Percentiles rank a stretch among this genome's conserved stretches.
These are phyloP conservation scores for Patella depressa DNA, from an alignment of 2,888 invertebrate genomes.

Conservation along the genomic window DNA sequence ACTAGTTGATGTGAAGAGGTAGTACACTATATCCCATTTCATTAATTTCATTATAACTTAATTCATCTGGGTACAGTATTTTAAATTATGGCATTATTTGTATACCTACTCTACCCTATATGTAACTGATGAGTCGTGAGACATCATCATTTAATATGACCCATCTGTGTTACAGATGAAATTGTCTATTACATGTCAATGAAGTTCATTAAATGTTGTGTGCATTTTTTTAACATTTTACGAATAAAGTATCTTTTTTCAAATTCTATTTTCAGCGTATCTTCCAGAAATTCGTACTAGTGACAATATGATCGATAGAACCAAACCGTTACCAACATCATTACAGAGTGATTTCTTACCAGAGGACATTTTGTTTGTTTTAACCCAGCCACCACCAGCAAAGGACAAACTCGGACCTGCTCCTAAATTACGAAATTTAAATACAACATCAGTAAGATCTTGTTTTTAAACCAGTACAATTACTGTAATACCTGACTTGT, in stretches of 20 bases:
- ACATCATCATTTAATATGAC: too few relatives aligned
- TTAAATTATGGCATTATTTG: too few relatives aligned
- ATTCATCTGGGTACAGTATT: too few relatives aligned
- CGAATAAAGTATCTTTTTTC: slow-evolving; percentile 18
- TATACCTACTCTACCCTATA: too few relatives aligned
- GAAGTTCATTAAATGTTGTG: slow-evolving; percentile 4
- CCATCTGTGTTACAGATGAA: too few relatives aligned
- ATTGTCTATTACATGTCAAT: too few relatives aligned
- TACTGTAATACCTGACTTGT: too few relatives aligned
- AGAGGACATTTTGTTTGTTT: slow-evolving; percentile 67
- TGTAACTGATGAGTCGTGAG: too few relatives aligned
- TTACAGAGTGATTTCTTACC: slow-evolving; percentile 69
- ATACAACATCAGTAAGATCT: slow-evolving; percentile 50
- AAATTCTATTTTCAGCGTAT: slow-evolving; percentile 33
- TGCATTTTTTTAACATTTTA: neutral
- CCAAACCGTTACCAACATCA: slow-evolving; percentile 60
- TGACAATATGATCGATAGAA: slow-evolving; percentile 28
- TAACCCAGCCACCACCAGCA: slow-evolving; percentile 53
- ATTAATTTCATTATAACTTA: too few relatives aligned
- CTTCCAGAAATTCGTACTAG: slow-evolving; percentile 55
- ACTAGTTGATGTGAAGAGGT: too few relatives aligned
- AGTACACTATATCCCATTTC: too few relatives aligned
- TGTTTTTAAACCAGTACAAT: too few relatives aligned
- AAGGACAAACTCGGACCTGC: slow-evolving; percentile 64
- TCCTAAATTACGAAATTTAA: slow-evolving; percentile 54